Percentiles rank a stretch among this genome's conserved stretches.
These are phyloP conservation scores for Ara ararauna DNA, from an alignment of 2,797 vertebrate species.

Conservation along the genomic window DNA sequence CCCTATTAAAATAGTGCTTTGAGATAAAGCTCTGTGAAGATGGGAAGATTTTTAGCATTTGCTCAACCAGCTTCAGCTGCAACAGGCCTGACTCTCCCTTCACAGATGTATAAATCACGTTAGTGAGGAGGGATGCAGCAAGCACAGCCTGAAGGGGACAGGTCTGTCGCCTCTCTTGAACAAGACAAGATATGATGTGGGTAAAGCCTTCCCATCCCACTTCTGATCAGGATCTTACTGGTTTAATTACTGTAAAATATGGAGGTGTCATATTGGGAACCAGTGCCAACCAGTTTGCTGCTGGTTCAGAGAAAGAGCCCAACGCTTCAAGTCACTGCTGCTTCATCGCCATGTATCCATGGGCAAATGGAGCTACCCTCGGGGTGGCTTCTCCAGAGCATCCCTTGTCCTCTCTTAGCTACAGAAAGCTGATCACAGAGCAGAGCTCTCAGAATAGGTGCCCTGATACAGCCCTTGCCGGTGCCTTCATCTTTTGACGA, in stretches of 20 bases:
- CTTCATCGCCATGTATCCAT: neutral
- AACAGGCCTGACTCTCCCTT: neutral
- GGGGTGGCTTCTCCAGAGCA: neutral
- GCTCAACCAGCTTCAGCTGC: neutral
- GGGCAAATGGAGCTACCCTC: neutral
- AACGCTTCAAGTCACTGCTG: neutral
- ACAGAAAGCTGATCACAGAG: neutral
- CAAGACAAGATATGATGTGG: neutral
- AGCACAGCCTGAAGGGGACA: neutral
- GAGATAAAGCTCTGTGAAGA: neutral
- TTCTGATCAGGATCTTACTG: neutral
- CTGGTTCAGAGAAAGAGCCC: neutral
- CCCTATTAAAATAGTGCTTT: rapidly evolving
- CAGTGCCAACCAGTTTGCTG: neutral
- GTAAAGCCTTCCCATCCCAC: neutral
- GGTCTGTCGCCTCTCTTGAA: neutral
- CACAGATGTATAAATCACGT: neutral
- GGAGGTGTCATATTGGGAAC: neutral
- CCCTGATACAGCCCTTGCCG: neutral
- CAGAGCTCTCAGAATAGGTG: slow-evolving; percentile 16
- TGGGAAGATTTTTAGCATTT: neutral
- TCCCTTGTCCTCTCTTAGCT: neutral
- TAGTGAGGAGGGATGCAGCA: neutral
- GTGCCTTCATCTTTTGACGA: neutral
- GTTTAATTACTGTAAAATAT: neutral